Conservation (phyloP, 2,797 vertebrate genomes). For the Thripadectes ignobilis region DNA sequence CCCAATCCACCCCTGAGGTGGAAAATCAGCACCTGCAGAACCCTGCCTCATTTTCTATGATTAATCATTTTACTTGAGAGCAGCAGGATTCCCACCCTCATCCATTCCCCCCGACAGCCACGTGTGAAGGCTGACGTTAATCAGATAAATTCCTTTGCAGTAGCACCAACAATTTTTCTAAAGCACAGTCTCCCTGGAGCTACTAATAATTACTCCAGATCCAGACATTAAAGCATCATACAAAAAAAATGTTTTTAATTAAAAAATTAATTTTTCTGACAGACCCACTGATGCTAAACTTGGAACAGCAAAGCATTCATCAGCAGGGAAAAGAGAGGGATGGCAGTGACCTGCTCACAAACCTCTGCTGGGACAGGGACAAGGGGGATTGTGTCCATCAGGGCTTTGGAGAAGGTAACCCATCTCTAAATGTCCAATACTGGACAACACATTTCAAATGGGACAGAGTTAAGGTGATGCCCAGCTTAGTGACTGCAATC, state of each 20-base stretch:
- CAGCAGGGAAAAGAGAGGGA: background rate
- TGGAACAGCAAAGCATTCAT: background rate
- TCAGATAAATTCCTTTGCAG: slow-evolving; percentile 69
- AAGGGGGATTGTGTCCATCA: background rate
- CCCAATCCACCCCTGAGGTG: background rate
- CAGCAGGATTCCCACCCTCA: background rate
- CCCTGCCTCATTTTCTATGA: background rate
- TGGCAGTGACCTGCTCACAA: background rate
- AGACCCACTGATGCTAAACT: slow-evolving; percentile 4
- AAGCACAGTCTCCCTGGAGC: slow-evolving; percentile 68
- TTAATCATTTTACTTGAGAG: slow-evolving; percentile 27
- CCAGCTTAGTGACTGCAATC: fast-evolving
- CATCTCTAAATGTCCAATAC: background rate
- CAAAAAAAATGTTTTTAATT: slow-evolving; percentile 72
- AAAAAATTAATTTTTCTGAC: slow-evolving; percentile 77
- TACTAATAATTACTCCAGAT: slow-evolving; percentile 73
- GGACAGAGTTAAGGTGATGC: background rate
- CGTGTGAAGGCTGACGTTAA: slow-evolving; percentile 55
- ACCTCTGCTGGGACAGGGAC: background rate
- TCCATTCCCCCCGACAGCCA: background rate
- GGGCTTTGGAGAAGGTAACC: background rate
- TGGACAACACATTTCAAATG: fast-evolving
- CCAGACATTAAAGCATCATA: slow-evolving; percentile 68
- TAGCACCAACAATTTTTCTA: slow-evolving; percentile 69
- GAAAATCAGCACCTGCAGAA: background rate